phyloP scores from a whole-genome alignment of 2,113 vertebrate species.

The zebrafish (Danio rerio) region GRCz12tu NC_133198.1:11495501-11496000 shows the following conservation, averaged over 20 bases:
- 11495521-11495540: no score
- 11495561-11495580: no score
- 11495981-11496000: neutral
- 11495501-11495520: no score
- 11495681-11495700: slow-evolving; percentile 79
- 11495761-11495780: slow-evolving; percentile 78
- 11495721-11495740: slow-evolving; percentile 76
- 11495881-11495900: neutral
- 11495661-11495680: slow-evolving; percentile 91
- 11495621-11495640: neutral
- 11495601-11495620: neutral
- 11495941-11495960: neutral
- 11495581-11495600: no score
- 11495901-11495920: neutral
- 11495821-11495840: slow-evolving; percentile 86
- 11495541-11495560: no score
- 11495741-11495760: slow-evolving; percentile 83
- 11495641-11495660: slow-evolving; percentile 61
- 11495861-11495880: neutral
- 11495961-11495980: neutral
- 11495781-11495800: slow-evolving; percentile 92
- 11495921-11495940: neutral
- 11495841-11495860: slow-evolving; percentile 86
- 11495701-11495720: slow-evolving; percentile 71
- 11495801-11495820: slow-evolving; percentile 87